Conservation (phyloP, 1,140 invertebrate genomes). For the Paralvinella palmiformis region DNA sequence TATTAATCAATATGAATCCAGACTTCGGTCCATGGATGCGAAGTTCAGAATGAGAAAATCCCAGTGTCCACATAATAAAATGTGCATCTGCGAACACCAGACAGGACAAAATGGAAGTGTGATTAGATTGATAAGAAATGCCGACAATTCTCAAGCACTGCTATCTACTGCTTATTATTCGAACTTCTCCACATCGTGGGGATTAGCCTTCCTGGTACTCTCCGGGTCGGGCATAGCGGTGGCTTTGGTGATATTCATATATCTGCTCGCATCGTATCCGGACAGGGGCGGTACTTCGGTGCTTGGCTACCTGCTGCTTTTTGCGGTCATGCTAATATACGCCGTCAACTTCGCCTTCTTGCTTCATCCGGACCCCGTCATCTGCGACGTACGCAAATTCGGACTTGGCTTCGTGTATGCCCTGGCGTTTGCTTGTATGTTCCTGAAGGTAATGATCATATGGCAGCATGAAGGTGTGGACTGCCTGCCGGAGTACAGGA, state of each 20-base stretch:
- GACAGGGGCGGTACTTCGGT: slow-evolving; percentile 51
- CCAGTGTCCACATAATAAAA: slow-evolving; percentile 28
- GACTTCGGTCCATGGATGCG: too few species aligned
- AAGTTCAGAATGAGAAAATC: slow-evolving; percentile 43
- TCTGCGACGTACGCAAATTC: slow-evolving; percentile 49
- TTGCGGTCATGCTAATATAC: slow-evolving; percentile 52
- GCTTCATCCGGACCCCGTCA: slow-evolving; percentile 44
- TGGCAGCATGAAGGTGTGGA: slow-evolving; percentile 44
- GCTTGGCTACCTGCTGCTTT: slow-evolving; percentile 51
- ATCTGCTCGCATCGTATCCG: slow-evolving; percentile 52
- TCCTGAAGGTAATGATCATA: slow-evolving; percentile 52
- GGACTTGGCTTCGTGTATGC: slow-evolving; percentile 50
- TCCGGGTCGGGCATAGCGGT: slow-evolving; percentile 43
- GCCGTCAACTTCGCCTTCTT: slow-evolving; percentile 53
- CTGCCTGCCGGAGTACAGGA: slow-evolving; percentile 40
- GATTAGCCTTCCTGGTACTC: slow-evolving; percentile 45
- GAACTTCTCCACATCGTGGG: slow-evolving; percentile 50
- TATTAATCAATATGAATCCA: too few species aligned
- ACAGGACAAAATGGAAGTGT: slow-evolving; percentile 37
- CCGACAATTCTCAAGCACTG: neutral
- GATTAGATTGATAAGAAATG: slow-evolving; percentile 24
- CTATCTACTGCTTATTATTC: slow-evolving; percentile 26
- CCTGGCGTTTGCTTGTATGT: slow-evolving; percentile 49
- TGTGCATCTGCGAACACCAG: slow-evolving; percentile 38
- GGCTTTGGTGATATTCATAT: slow-evolving; percentile 48